Conservation (phyloP, 2,888 invertebrate genomes). For the Netelia fuscicornis region DNA sequence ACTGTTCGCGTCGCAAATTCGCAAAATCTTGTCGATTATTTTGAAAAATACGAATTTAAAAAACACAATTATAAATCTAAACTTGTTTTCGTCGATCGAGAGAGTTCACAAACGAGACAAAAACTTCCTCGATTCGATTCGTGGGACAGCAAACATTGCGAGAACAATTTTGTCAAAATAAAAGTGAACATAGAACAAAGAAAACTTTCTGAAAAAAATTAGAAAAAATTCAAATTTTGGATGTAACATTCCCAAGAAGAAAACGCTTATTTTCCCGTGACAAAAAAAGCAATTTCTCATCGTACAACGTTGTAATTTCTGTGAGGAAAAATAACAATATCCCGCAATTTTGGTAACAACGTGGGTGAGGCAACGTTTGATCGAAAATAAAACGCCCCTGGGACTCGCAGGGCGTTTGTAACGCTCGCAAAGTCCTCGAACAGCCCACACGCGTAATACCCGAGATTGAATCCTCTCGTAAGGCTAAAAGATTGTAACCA, state of each 20-base stretch:
- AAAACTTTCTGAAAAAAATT: conserved; percentile 12
- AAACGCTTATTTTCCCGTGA: neutral
- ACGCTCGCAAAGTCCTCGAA: neutral
- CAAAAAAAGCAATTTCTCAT: neutral
- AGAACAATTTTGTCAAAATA: neutral
- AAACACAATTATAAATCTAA: too few relatives aligned
- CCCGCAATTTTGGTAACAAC: neutral
- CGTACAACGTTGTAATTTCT: neutral
- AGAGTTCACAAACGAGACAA: neutral
- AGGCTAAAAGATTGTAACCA: neutral
- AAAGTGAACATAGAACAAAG: neutral
- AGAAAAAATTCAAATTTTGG: neutral
- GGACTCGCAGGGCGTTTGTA: neutral
- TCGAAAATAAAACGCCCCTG: neutral
- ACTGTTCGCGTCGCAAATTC: conserved; percentile 21
- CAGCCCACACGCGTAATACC: neutral
- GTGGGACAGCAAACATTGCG: neutral
- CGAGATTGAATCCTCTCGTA: neutral
- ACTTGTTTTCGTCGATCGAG: neutral
- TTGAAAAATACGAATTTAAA: too few relatives aligned
- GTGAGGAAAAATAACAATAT: neutral
- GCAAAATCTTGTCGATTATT: neutral
- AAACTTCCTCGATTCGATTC: neutral
- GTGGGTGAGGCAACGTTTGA: neutral
- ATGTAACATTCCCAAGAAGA: neutral